phyloP scores from a whole-genome alignment of 2,888 invertebrate species.

The Tetragonula carbonaria region DNA sequence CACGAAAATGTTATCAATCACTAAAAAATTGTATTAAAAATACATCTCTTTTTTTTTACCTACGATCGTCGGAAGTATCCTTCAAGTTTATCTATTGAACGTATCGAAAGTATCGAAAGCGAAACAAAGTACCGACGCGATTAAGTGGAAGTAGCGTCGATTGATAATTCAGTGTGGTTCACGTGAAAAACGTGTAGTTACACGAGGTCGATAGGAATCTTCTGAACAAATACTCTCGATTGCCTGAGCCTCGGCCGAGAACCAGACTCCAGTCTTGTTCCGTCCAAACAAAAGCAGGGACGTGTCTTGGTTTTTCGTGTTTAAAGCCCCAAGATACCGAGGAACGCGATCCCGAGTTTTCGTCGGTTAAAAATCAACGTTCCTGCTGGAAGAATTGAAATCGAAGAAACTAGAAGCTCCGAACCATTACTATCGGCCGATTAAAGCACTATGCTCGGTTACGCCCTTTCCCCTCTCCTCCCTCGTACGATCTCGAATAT shows the following conservation, averaged over 20 bases:
- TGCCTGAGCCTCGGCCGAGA: slow-evolving; percentile 36
- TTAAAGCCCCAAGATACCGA: slow-evolving; percentile 10
- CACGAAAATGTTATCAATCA: neutral
- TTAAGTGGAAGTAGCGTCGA: slow-evolving; percentile 63
- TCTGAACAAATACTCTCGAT: slow-evolving; percentile 71
- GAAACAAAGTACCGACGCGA: slow-evolving; percentile 62
- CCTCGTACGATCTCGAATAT: slow-evolving; percentile 17
- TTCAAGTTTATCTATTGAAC: neutral
- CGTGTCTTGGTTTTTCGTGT: slow-evolving; percentile 67
- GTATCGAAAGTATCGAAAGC: slow-evolving; percentile 31
- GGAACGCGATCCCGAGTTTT: neutral
- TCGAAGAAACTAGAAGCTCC: slow-evolving; percentile 13
- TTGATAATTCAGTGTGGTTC: slow-evolving; percentile 69
- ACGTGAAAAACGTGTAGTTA: slow-evolving; percentile 64
- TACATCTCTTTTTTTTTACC: neutral
- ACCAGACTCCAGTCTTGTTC: slow-evolving; percentile 38
- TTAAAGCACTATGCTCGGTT: slow-evolving; percentile 41
- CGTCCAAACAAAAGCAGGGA: slow-evolving; percentile 70
- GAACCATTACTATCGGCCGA: slow-evolving; percentile 31
- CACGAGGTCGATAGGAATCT: slow-evolving; percentile 72
- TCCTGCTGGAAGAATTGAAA: slow-evolving; percentile 5
- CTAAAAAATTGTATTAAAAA: neutral
- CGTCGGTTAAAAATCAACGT: slow-evolving; percentile 7
- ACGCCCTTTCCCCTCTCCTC: slow-evolving; percentile 47
- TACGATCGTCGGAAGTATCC: neutral